These are phyloP conservation scores for Neopipo cinnamomea DNA, from an alignment of 2,113 vertebrate genomes.

Conservation along the genomic window DNA sequence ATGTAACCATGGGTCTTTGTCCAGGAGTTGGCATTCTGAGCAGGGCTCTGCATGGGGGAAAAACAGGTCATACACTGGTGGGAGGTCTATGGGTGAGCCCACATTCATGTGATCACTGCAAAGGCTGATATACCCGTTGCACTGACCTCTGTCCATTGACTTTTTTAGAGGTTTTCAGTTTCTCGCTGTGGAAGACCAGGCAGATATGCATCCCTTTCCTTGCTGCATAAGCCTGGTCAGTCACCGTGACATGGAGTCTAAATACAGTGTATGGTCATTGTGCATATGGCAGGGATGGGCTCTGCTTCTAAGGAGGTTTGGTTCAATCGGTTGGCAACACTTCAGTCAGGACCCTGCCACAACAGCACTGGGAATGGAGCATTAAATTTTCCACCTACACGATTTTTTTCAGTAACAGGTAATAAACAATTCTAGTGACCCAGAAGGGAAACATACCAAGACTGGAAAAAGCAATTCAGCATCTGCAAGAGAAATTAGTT, in stretches of 20 bases:
- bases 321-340: neutral
- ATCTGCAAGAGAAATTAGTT: neutral
- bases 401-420: neutral
- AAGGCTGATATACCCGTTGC: accelerated
- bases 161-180: neutral
- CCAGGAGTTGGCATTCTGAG: accelerated
- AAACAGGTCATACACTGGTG: accelerated
- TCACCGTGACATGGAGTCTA: neutral
- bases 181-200: neutral
- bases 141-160: accelerated
- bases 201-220: neutral
- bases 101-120: neutral
- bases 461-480: neutral
- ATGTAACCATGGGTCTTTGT: neutral
- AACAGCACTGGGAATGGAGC: accelerated
- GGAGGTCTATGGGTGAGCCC: neutral
- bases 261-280: accelerated
- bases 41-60: accelerated
- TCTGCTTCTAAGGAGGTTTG: neutral
- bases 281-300: neutral
- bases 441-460: neutral
- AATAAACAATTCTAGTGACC: neutral
- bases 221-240: neutral
- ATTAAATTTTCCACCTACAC: neutral
- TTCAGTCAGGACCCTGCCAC: neutral